Conservation (phyloP, 2,113 vertebrate species). For the Procavia capensis region DNA sequence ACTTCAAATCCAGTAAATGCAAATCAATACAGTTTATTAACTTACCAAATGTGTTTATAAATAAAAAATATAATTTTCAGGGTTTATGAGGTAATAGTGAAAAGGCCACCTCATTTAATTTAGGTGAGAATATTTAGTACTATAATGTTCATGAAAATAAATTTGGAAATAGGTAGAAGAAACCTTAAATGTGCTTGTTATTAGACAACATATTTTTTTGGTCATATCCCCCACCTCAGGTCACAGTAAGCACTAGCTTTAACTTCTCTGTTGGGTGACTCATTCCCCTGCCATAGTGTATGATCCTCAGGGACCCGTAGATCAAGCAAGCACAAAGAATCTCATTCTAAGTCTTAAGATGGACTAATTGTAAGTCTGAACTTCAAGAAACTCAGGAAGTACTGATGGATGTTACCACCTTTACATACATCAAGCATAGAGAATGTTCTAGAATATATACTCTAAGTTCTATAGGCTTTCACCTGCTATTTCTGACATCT, state of each 20-base stretch:
- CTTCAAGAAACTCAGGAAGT: neutral
- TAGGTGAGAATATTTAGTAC: neutral
- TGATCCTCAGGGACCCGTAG: neutral
- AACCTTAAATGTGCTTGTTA: neutral
- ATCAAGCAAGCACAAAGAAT: neutral
- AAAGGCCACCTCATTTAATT: neutral
- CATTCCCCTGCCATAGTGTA: neutral
- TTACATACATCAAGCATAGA: neutral
- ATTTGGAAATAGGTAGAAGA: neutral
- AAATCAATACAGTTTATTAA: neutral
- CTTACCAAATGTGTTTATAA: neutral
- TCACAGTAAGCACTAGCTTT: neutral
- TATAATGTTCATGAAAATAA: neutral
- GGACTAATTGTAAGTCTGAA: neutral
- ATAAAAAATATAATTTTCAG: neutral
- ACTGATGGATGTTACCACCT: neutral
- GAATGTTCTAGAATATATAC: neutral
- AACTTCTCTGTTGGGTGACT: neutral
- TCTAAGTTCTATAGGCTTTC: neutral
- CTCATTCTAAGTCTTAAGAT: neutral
- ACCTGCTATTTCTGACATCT: neutral
- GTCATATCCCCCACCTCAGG: neutral
- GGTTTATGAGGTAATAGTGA: neutral
- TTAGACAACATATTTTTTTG: neutral
- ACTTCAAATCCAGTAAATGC: neutral